Conservation (phyloP, 1,140 invertebrate species). For the Zophobas atratus region DNA sequence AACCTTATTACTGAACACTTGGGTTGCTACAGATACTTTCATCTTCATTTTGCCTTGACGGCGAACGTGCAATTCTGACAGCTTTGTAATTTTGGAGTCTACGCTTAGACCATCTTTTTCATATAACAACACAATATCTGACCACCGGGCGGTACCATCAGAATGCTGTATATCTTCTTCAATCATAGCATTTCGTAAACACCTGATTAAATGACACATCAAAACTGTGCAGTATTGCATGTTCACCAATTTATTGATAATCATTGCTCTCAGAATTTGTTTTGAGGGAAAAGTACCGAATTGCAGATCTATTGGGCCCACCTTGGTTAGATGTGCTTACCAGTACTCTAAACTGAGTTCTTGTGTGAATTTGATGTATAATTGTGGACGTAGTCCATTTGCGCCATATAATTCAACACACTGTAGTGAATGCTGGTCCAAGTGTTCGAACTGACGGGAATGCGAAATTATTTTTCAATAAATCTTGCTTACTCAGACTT, state of each 20-base stretch:
- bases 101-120: neutral
- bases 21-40: neutral
- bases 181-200: neutral
- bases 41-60: neutral
- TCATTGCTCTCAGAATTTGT: neutral
- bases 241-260: neutral
- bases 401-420: too few relatives aligned
- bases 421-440: too few relatives aligned
- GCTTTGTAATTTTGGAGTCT: neutral
- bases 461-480: too few relatives aligned
- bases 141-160: neutral
- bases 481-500: too few relatives aligned
- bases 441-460: too few relatives aligned
- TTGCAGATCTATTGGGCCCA: neutral
- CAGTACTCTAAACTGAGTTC: neutral
- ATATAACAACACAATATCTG: neutral
- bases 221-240: neutral
- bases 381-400: too few relatives aligned
- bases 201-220: neutral
- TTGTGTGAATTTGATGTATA: neutral
- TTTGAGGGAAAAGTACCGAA: neutral
- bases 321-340: neutral
- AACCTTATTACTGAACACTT: neutral
- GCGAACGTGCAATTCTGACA: neutral
- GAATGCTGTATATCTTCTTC: neutral